These are phyloP conservation scores for Anthophora plumipes DNA, from an alignment of 2,888 invertebrate genomes.

Conservation along the genomic window DNA sequence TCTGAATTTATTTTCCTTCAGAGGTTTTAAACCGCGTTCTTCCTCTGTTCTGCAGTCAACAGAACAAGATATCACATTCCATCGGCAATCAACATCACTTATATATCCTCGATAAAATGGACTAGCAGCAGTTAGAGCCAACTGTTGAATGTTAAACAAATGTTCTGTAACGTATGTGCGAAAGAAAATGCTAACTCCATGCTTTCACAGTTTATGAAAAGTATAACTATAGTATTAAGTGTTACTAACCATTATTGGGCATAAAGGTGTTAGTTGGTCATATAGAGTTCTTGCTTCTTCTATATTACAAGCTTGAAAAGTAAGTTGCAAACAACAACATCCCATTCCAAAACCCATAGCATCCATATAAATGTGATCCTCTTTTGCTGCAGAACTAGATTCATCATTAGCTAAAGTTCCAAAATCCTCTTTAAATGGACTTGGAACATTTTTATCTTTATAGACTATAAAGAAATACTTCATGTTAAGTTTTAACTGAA, in stretches of 20 bases:
- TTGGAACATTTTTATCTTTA: slow-evolving; percentile 93
- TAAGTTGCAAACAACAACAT: slow-evolving; percentile 97
- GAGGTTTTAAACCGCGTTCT: slow-evolving; percentile 92
- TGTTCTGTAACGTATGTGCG: slow-evolving; percentile 66
- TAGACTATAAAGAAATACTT: slow-evolving; percentile 88
- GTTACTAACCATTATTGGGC: slow-evolving; percentile 94
- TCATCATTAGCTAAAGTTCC: slow-evolving; percentile 88
- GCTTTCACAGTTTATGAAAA: slow-evolving; percentile 32
- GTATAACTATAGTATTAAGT: background rate
- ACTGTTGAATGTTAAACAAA: slow-evolving; percentile 85
- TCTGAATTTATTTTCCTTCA: slow-evolving; percentile 91
- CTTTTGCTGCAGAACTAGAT: slow-evolving; percentile 88
- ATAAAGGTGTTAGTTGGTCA: slow-evolving; percentile 98
- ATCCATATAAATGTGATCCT: slow-evolving; percentile 98
- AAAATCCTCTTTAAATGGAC: slow-evolving; percentile 90
- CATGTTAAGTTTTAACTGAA: slow-evolving; percentile 4
- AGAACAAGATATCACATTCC: slow-evolving; percentile 98
- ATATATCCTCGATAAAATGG: slow-evolving; percentile 97
- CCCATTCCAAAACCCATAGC: slow-evolving; percentile 99
- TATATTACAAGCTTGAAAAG: slow-evolving; percentile 98
- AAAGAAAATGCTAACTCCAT: slow-evolving; percentile 60
- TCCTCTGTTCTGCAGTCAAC: slow-evolving; percentile 98
- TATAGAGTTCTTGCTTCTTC: slow-evolving; percentile 97
- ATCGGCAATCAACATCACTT: slow-evolving; percentile 98
- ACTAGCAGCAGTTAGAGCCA: slow-evolving; percentile 98